Base-by-base conservation (phyloP, 1,140 invertebrate species). In the Apis dorsata region DNA sequence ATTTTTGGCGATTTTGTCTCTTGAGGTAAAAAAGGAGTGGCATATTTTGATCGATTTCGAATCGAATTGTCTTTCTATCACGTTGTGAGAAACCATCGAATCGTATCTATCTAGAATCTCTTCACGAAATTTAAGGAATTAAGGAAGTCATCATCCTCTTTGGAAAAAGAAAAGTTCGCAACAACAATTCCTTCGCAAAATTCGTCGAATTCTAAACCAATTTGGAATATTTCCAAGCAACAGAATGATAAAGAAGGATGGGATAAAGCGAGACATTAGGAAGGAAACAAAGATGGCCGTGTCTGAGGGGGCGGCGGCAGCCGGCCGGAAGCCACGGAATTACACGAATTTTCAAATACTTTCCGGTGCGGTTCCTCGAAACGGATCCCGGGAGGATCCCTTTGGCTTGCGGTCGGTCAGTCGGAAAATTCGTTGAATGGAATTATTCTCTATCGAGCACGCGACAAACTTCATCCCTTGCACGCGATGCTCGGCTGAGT, bases 361-460 rank as follows among this genome's bases (percentile, higher is more conserved):
- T 81, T 60, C 24, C 63, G 10, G 12, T n/a, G 28, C 51, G 49
- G 66, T 65, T 53, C 21, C 11, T 49, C 49, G 21, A n/a, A 79
- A 51, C 73, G 55, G 55, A 49, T 24, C 1, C 21, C 34, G 34
- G 34, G 5, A 4, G 19, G 28, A 17, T 65, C 49, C 57, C 80
- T 62, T 55, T 62, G 28, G 57, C 55, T 21, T 44, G 68, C 24
- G 55, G 49, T 60, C 85, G 86, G 86, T 87, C 83, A 69, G 72
- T 85, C 80, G 86, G 86, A 88, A 88, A 88, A 88, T 88, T 88
- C 75, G 74, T 44, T 87, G 84, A 88, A 88, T 87, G 60, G 86
- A 87, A 88, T 88, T 88, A 87, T 88, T 79, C 79, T 82, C 78
- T 80, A 79, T 79, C 85, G 81, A 80, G 85, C 78, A 78, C 85